Base-by-base conservation (phyloP, 1,140 invertebrate genomes). In the Eumaeus atala region DNA sequence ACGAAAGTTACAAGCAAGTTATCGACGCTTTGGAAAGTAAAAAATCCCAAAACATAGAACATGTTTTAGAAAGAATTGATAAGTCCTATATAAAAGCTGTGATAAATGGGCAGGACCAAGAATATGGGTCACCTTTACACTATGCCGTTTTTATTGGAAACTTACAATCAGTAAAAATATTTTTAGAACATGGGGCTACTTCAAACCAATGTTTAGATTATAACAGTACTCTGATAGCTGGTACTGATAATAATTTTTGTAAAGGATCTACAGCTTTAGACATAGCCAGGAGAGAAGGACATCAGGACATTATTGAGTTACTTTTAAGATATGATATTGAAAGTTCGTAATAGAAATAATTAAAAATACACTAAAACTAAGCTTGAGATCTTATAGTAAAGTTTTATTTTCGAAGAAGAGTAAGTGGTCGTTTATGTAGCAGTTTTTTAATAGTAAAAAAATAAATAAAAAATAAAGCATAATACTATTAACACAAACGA, bases 51-150 rank as follows among this genome's bases (percentile, higher is more conserved):
- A 42, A 17, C 28, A 2, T 40, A 14, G 9, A 14, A 0, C 3
- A 38, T 9, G 3, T 40, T 10, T 21, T 52, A 42, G 42, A 52
- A 33, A 40, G 28, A 14, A 14, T 42, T 52, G 51, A 52, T 9
- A 16, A 37, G n/a, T 11, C 2, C 11, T 52, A 33, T 52, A n/a
- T 52, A n/a, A 40, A 52, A 28, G 38, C 7, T 33, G 17, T 52
- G 11, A 14, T 52, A 10, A 52, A 42, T 6, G 50, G 14, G 21
- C 50, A 52, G 21, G 35, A 37, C 17, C n/a, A 37, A 18, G 35
- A 38, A 52, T 52, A 38, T 28, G 37, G 51, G 4, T 40, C 36
- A 6, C 51, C 51, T 14, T 38, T 52, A 10, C 51, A 52, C 21
- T 40, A 42, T 14, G 51, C 51, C n/a, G 17, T 52, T 21, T 52